A percentile compares a stretch with the other conserved stretches of the same genome.
Conservation (phyloP, 2,888 invertebrate species). For the Lepeophtheirus nordmannii region DNA sequence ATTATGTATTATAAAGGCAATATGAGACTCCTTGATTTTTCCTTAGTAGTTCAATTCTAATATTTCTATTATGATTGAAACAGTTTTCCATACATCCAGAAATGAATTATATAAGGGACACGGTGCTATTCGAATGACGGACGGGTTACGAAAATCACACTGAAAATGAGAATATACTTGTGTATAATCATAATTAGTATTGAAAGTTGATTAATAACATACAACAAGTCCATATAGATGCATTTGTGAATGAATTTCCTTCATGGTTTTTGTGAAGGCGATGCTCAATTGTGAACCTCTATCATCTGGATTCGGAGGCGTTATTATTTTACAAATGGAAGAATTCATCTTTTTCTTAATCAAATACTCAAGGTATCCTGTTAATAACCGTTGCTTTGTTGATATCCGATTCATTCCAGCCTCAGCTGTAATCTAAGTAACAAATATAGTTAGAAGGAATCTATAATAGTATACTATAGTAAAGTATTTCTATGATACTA, state of each 20-base stretch:
- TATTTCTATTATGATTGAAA: constrained; percentile 30
- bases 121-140: constrained; percentile 40
- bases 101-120: constrained; percentile 41
- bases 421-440: constrained; percentile 37
- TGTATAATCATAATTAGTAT: neutral
- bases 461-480: constrained; percentile 12
- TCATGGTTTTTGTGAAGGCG: constrained; percentile 35
- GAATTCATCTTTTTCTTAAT: constrained; percentile 28
- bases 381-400: constrained; percentile 39
- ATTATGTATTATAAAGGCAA: no score
- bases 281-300: constrained; percentile 42
- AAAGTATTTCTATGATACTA: neutral
- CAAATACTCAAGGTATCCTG: constrained; percentile 41
- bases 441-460: neutral
- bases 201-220: neutral
- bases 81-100: constrained; percentile 36
- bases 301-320: constrained; percentile 38
- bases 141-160: constrained; percentile 40
- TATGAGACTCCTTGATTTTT: neutral
- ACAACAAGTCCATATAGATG: constrained; percentile 24
- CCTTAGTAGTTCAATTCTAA: neutral
- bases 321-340: constrained; percentile 35
- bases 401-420: constrained; percentile 31
- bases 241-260: constrained; percentile 1
- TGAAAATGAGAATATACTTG: constrained; percentile 30